Percentiles rank a stretch among this genome's conserved stretches.
These are phyloP conservation scores for Syngnathus typhle DNA, from an alignment of 2,113 vertebrate genomes.

Conservation along the genomic window DNA sequence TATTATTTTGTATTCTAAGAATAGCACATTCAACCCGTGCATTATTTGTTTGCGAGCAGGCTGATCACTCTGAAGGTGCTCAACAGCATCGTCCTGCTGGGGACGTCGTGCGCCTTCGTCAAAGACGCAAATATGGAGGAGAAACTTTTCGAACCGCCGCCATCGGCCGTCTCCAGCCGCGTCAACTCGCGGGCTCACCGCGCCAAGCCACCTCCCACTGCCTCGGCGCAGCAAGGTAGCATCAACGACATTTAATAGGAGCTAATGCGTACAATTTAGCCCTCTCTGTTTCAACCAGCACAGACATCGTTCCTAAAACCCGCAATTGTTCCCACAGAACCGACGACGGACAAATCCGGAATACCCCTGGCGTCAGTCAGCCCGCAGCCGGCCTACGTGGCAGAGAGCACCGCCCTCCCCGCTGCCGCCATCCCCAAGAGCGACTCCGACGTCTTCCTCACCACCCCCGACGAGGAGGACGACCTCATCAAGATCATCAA, in stretches of 20 bases:
- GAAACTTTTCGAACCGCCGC: conserved; percentile 82
- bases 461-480: conserved; percentile 90
- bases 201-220: conserved; percentile 63
- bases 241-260: background rate
- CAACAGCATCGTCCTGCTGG: conserved; percentile 92
- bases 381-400: conserved; percentile 68
- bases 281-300: no score
- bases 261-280: no score
- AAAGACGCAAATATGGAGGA: conserved; percentile 97
- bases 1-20: background rate
- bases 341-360: conserved; percentile 66
- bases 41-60: conserved; percentile 61
- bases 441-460: conserved; percentile 87
- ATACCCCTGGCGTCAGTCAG: conserved; percentile 68
- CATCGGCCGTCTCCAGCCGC: conserved; percentile 73
- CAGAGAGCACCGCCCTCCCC: conserved; percentile 55
- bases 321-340: conserved; percentile 51
- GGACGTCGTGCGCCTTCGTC: conserved; percentile 92
- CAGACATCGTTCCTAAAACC: background rate
- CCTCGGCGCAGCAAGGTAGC: conserved; percentile 52
- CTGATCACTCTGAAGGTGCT: conserved; percentile 94
- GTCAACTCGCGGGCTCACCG: conserved; percentile 73
- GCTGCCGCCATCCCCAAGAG: conserved; percentile 82
- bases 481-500: conserved; percentile 63
- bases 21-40: no score